Base-by-base conservation (phyloP, 2,797 vertebrate species). In the Zalophus californianus region DNA sequence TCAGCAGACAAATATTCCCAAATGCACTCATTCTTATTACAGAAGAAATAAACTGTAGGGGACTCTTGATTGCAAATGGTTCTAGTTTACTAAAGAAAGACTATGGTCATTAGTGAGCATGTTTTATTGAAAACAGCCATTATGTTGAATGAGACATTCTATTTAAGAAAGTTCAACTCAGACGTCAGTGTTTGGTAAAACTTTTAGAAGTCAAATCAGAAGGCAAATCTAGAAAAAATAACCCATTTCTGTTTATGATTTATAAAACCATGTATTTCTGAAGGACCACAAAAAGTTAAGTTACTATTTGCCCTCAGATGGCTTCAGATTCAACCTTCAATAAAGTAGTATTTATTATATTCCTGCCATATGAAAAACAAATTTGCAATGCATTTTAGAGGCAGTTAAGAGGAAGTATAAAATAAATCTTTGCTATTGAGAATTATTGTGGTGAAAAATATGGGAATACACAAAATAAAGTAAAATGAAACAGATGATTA, bases 61-160 rank as follows among this genome's bases (percentile, higher is more conserved):
- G 1, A 94, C 50, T 93, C 68, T 84, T 91, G 35, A 92, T 48
- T 73, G 32, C 27, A 85, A 95, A 82, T 12, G 12, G n/a, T 70
- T 77, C 60, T 52, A 58, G 48, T 73, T 85, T 83, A 80, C 50
- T 32, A 70, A 85, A 35, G 44, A 90, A 86, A 85, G 35, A 68
- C 29, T 84, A 14, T 86, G 29, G 29, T 54, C 29, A 60, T 96
- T 64, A 88, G 44, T 79, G 50, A 94, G 6, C 20, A 48, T 84
- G 32, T 95, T 86, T 91, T 58, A 91, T 60, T 96, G 85, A 86
- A 93, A 92, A 84, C 10, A 70, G 2, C 86, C n/a, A 86, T 58
- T 73, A 92, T 32, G 3, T 20, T 86, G 20, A 83, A 32, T 73
- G 21, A 82, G 32, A 79, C 73, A 82, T 68, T 78, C 38, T 88